Evolutionary conservation across 2,113 vertebrate genomes (phyloP).

Genomic region (Neopipo cinnamomea): DNA sequence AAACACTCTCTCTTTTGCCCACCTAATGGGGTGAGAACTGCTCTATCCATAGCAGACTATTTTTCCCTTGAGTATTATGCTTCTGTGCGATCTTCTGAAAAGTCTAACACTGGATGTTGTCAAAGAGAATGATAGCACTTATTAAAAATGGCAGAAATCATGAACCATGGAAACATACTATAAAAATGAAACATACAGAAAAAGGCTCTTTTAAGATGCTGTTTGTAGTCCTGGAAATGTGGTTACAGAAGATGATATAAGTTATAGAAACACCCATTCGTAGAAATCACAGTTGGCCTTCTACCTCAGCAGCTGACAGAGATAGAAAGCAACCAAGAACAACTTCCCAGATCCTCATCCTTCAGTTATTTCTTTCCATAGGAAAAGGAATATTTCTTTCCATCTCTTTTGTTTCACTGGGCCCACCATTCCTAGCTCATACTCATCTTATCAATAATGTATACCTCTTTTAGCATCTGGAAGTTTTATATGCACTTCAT

Average conservation of each 20-base stretch:
- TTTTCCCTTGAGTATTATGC: conserved; percentile 27
- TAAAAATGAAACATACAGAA: conserved; percentile 43
- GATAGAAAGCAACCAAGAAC: not conserved
- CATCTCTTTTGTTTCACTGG: not conserved
- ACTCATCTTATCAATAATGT: not conserved
- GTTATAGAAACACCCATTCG: conserved; percentile 19
- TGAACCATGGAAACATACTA: not conserved
- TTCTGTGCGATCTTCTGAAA: conserved; percentile 47
- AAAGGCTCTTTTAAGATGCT: conserved; percentile 26
- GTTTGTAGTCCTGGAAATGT: not conserved
- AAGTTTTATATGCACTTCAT: not conserved
- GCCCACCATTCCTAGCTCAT: not conserved
- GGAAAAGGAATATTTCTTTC: no score
- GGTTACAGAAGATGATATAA: conserved; percentile 10
- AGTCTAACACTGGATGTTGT: conserved; percentile 18
- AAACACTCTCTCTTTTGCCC: conserved; percentile 27
- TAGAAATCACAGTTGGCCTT: conserved; percentile 2
- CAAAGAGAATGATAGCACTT: conserved; percentile 53
- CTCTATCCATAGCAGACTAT: conserved; percentile 19
- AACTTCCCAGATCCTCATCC: not conserved
- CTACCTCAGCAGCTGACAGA: not conserved
- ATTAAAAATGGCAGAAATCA: conserved; percentile 31
- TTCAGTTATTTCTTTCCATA: not conserved
- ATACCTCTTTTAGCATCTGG: not conserved
- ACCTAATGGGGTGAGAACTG: conserved; percentile 21